Evolutionary conservation across 2,797 vertebrate genomes (phyloP).

Genomic region (Diplodus sargus): DNA sequence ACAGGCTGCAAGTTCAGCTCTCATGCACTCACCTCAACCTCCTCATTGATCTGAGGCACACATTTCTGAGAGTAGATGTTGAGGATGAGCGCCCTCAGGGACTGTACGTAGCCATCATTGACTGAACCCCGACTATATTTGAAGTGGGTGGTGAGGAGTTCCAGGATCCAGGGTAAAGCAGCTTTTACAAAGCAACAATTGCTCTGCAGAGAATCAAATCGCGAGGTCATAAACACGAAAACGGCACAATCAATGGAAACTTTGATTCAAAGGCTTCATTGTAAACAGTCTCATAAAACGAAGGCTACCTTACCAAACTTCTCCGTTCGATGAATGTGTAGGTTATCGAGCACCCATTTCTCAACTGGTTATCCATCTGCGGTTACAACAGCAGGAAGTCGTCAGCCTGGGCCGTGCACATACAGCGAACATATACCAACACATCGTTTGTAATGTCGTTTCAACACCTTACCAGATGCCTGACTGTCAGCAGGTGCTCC

Average conservation of each 20-base stretch:
- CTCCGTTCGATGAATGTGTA: constrained; percentile 85
- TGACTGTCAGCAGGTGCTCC: constrained; percentile 84
- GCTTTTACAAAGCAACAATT: constrained; percentile 87
- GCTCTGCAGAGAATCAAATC: constrained; percentile 74
- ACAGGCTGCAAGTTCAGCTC: background rate
- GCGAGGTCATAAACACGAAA: constrained; percentile 7
- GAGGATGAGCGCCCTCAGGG: constrained; percentile 81
- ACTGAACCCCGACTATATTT: constrained; percentile 80
- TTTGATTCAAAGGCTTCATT: constrained; percentile 9
- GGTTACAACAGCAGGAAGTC: constrained; percentile 44
- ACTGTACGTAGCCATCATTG: constrained; percentile 81
- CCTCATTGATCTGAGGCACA: constrained; percentile 85
- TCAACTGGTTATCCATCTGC: constrained; percentile 87
- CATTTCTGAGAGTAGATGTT: constrained; percentile 87
- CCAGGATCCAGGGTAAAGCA: constrained; percentile 84
- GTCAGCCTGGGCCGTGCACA: background rate
- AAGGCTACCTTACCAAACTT: constrained; percentile 81
- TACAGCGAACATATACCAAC: background rate
- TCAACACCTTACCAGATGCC: constrained; percentile 79
- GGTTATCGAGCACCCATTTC: constrained; percentile 83
- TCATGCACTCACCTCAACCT: constrained; percentile 80
- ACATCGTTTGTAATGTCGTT: background rate
- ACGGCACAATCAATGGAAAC: background rate
- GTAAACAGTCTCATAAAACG: constrained; percentile 17
- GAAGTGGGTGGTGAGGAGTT: constrained; percentile 84